Evolutionary conservation across 2,113 vertebrate genomes (phyloP), one percentile per base, ranked within the genome.

Genomic region (Genyomyrus donnyi): DNA sequence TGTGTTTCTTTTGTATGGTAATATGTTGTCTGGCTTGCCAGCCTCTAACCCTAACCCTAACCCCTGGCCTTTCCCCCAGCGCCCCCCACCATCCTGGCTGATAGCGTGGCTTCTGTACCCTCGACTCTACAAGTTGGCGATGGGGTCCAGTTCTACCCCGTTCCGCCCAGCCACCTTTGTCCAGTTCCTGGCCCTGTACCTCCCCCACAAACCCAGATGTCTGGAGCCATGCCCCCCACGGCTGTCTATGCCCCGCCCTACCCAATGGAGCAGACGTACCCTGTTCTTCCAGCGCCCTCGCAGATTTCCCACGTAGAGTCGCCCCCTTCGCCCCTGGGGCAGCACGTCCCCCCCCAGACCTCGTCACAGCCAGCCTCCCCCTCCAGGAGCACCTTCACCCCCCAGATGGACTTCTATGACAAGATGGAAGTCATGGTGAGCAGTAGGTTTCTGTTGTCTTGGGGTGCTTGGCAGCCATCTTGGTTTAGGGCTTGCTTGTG

Each of bases 331-430:
- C 88, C 89, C 10, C 80, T 89, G 2, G 95, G 94, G 85, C 95
- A 95, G 85, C 92, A 93, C 77, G 52, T 85, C 77, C 92, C 70
- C 80, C 94, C 93, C 39, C 94, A 95, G 86, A 95, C 96, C 94
- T 96, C 94, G 24, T 89, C 93, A 0, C 94, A 21, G 0, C 95
- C 94, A 0, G 27, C 90, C 1, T 85, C 94, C 2, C 94, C 95
- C 6, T 80, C 90, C 62, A 92, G 96, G 87, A 93, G 91, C 89
- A 89, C 93, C 7, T 90, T 95, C 88, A 92, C 95, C 0, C 95
- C 94, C 27, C 96, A 97, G 74, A 96, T 95, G 90, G 97, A 98
- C 92, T 96, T 97, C 89, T 97, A 97, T 39, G 96, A 97, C 93
- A 95, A 94, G 5, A 95, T 97, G 94, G 96, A 96, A 3, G 89